Evolutionary conservation across 2,797 vertebrate genomes (phyloP).

Genomic region (Glyptemys insculpta): DNA sequence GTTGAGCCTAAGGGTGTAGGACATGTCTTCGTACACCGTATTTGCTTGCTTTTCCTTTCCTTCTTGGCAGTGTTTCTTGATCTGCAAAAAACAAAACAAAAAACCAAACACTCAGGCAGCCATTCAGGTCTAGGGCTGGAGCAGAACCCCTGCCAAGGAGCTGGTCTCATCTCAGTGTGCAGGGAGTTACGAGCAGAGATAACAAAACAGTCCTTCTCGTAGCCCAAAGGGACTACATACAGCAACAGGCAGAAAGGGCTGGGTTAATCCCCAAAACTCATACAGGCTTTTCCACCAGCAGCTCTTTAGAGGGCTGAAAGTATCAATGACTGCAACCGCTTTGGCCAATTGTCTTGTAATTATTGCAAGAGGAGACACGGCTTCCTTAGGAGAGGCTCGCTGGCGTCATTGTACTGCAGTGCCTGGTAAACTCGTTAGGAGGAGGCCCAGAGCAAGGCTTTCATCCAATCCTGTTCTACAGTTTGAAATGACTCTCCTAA

Average conservation of each 20-base stretch:
- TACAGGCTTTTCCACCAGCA: not conserved
- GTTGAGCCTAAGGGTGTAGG: slow-evolving; percentile 13
- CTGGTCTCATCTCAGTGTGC: not conserved
- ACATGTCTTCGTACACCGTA: slow-evolving; percentile 70
- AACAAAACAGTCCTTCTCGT: not conserved
- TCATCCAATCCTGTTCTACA: no score
- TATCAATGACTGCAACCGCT: not conserved
- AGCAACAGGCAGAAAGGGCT: not conserved
- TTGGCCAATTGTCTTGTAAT: no score
- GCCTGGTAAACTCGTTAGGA: no score
- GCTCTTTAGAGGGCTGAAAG: not conserved
- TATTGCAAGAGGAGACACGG: no score
- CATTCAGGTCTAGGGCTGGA: not conserved
- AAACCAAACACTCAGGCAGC: not conserved
- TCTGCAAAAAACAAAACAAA: slow-evolving; percentile 23
- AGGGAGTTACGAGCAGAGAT: not conserved
- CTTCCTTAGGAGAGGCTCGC: no score
- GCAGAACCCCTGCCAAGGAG: not conserved
- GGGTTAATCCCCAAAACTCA: not conserved
- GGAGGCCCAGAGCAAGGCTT: no score
- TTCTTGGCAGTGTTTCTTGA: slow-evolving; percentile 46
- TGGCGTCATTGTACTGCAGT: no score
- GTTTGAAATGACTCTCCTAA: no score
- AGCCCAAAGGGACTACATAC: not conserved
- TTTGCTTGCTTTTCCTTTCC: not conserved